Base-by-base conservation (phyloP, 1,140 invertebrate species). In the Theocolax elegans region DNA sequence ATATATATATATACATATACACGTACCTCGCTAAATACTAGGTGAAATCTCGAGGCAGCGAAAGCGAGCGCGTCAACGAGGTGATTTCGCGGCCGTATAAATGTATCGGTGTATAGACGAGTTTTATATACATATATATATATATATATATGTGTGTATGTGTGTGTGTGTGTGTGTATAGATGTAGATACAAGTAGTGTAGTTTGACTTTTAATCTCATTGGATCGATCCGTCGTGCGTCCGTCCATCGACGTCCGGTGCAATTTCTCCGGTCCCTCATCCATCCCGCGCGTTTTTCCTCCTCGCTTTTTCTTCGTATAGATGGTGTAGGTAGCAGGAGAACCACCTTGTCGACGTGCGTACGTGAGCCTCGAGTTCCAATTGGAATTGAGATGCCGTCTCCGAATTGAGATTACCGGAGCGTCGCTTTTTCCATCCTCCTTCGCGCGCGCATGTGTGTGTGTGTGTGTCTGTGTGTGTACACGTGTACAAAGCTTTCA, bases 141-240 rank as follows among this genome's bases (percentile, higher is more conserved):
- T n/a, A n/a, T n/a, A n/a, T n/a, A n/a, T n/a, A n/a, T n/a, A n/a
- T n/a, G n/a, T n/a, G n/a, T n/a, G n/a, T n/a, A n/a, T n/a, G n/a
- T n/a, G n/a, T n/a, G n/a, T n/a, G n/a, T n/a, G n/a, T n/a, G n/a
- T n/a, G n/a, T n/a, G n/a, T n/a, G n/a, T n/a, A n/a, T n/a, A n/a
- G n/a, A n/a, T n/a, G n/a, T n/a, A n/a, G n/a, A n/a, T n/a, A n/a
- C n/a, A n/a, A n/a, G n/a, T n/a, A 25, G 53, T 44, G 62, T 21
- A 15, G 49, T 74, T 75, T 79, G 78, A 76, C 77, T 79, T 79
- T 79, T 79, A 80, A 80, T 78, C 76, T 79, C 73, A 74, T 79
- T 76, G 71, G 48, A 78, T 77, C 77, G 74, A 78, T 74, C 74
- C 40, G 38, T 19, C 48, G 63, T 23, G n/a, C 31, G 15, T n/a